Evolutionary conservation across 1,140 invertebrate genomes (phyloP).

Genomic region (Heliconius eleuchia): DNA sequence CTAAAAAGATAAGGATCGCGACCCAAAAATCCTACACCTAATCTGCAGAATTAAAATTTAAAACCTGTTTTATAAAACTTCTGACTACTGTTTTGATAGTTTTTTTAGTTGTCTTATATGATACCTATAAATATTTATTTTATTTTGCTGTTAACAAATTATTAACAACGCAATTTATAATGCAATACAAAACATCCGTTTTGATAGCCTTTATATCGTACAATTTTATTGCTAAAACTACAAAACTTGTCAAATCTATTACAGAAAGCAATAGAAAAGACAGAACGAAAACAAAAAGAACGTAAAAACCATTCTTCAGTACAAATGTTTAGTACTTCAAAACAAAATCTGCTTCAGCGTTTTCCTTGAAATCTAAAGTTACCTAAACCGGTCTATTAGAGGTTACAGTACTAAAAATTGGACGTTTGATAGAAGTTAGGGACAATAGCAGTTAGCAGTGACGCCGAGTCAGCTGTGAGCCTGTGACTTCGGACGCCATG

Average conservation of each 20-base stretch:
- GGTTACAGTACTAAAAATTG: constrained; percentile 23
- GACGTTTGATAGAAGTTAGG: constrained; percentile 28
- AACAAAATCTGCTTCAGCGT: constrained; percentile 10
- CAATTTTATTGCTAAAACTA: neutral
- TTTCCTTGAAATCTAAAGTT: constrained; percentile 5
- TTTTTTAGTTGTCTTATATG: neutral
- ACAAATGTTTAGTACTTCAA: constrained; percentile 15
- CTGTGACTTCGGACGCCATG: constrained; percentile 63
- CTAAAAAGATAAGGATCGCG: constrained; percentile 5
- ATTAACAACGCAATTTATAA: neutral
- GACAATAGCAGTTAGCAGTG: constrained; percentile 53
- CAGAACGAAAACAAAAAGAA: neutral
- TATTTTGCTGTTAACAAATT: neutral
- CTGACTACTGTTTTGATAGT: neutral
- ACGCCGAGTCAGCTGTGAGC: constrained; percentile 69
- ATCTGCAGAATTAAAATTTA: neutral
- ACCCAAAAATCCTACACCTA: neutral
- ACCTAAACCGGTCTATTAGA: constrained; percentile 15
- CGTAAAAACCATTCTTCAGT: neutral
- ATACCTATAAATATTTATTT: neutral
- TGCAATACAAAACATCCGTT: neutral
- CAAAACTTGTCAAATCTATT: neutral
- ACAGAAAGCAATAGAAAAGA: constrained; percentile 10
- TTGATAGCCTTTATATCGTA: neutral
- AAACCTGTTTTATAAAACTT: neutral